Conservation (phyloP, 1,140 invertebrate species). For the Magallana angulata region DNA sequence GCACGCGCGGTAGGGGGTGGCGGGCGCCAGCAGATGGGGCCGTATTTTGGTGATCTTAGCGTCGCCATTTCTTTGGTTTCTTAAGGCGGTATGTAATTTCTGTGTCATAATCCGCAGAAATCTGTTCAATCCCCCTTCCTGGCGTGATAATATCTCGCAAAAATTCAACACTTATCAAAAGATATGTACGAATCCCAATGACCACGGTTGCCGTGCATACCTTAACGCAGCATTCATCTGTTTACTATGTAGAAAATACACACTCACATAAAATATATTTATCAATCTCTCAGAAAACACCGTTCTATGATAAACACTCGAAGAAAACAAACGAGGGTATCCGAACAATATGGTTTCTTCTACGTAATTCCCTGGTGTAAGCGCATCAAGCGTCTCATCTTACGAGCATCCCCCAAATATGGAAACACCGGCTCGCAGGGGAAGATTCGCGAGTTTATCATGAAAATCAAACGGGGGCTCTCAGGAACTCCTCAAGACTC, state of each 20-base stretch:
- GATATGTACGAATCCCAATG: background rate
- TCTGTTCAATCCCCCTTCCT: conserved; percentile 8
- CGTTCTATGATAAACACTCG: background rate
- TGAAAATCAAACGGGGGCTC: conserved; percentile 8
- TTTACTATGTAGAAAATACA: conserved; percentile 22
- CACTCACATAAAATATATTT: conserved; percentile 18
- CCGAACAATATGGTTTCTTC: conserved; percentile 8
- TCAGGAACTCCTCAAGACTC: conserved; percentile 14
- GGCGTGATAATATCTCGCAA: background rate
- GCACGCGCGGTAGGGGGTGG: conserved; percentile 1
- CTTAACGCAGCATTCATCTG: conserved; percentile 11
- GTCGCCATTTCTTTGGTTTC: conserved; percentile 14
- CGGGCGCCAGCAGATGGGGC: background rate
- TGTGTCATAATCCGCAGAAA: background rate
- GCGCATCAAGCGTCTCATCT: conserved; percentile 29
- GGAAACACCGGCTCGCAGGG: conserved; percentile 8
- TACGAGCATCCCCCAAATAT: conserved; percentile 25
- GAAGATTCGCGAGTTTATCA: conserved; percentile 37
- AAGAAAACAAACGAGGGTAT: conserved; percentile 17
- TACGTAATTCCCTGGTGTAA: background rate
- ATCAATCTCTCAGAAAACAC: background rate
- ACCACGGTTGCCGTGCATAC: conserved; percentile 3
- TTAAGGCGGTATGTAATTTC: background rate
- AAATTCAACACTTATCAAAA: conserved; percentile 19
- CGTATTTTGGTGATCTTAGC: background rate